A percentile compares a stretch with the other conserved stretches of the same genome.
These are phyloP conservation scores for Drosophila meridiana DNA, from an alignment of 2,888 invertebrate genomes.

Conservation along the genomic window DNA sequence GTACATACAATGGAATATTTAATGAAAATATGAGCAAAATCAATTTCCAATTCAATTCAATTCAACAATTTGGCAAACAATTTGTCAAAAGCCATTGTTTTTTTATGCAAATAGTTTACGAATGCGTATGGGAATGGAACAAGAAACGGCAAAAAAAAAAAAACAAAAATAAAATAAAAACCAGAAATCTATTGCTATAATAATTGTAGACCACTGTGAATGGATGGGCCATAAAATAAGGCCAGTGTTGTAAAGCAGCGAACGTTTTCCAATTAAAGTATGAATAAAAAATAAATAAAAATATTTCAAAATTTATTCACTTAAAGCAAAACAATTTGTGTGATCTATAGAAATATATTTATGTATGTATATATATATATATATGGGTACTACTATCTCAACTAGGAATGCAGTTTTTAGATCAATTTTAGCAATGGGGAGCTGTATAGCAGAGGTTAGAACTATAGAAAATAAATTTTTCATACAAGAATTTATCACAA, in stretches of 20 bases:
- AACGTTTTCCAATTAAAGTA: background rate
- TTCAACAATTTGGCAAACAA: constrained; percentile 12
- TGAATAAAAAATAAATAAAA: background rate
- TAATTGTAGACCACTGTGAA: background rate
- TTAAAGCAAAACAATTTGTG: background rate
- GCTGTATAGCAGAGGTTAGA: too few relatives aligned
- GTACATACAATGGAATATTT: constrained; percentile 15
- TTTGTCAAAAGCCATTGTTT: constrained; percentile 15
- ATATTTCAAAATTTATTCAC: background rate
- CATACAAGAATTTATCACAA: background rate
- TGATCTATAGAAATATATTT: background rate
- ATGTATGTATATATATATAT: background rate
- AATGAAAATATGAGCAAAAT: constrained; percentile 27
- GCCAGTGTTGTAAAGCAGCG: constrained; percentile 3
- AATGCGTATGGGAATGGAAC: background rate
- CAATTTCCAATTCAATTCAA: constrained; percentile 15
- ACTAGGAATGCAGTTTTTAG: background rate
- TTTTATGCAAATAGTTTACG: constrained; percentile 18
- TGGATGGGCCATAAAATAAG: background rate
- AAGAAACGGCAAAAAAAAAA: too few relatives aligned
- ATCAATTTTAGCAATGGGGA: too few relatives aligned
- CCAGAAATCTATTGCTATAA: background rate
- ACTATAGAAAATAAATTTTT: too few relatives aligned
- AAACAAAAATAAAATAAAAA: too few relatives aligned
- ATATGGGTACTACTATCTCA: background rate